Evolutionary conservation across 2,113 vertebrate species (phyloP).

Genomic region (Grammomys surdaster): DNA sequence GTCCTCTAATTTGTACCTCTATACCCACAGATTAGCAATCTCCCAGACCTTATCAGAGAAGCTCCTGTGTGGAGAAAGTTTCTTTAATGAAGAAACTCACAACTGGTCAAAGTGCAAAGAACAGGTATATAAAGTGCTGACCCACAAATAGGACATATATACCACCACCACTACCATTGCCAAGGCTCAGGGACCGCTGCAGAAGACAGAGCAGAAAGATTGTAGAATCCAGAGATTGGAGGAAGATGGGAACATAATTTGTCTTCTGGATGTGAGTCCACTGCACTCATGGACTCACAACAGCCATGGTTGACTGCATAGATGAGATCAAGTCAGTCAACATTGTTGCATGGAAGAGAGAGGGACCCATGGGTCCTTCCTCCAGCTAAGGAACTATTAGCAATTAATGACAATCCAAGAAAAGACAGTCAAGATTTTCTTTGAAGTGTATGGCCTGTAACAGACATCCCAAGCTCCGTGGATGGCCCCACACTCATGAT

Average conservation of each 20-base stretch:
- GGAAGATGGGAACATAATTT: neutral
- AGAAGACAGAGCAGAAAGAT: neutral
- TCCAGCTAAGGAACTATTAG: neutral
- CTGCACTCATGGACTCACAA: neutral
- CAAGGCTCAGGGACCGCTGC: neutral
- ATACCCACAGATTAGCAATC: neutral
- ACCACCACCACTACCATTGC: neutral
- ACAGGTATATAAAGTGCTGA: neutral
- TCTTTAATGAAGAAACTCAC: neutral
- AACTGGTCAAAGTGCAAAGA: neutral
- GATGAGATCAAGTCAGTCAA: neutral
- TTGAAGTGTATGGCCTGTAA: neutral
- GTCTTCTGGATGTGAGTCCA: neutral
- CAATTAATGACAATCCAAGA: neutral
- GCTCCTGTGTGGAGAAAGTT: neutral
- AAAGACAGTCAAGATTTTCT: neutral
- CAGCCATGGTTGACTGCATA: neutral
- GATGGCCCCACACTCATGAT: neutral
- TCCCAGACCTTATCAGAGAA: neutral
- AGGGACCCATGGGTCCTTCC: neutral
- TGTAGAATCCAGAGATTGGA: neutral
- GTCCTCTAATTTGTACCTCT: neutral
- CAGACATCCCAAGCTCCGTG: neutral
- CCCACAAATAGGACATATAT: neutral
- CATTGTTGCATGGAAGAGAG: neutral